These are phyloP conservation scores for Montipora capitata DNA, from an alignment of 92 coral and sea anemone species.

Conservation along the genomic window DNA sequence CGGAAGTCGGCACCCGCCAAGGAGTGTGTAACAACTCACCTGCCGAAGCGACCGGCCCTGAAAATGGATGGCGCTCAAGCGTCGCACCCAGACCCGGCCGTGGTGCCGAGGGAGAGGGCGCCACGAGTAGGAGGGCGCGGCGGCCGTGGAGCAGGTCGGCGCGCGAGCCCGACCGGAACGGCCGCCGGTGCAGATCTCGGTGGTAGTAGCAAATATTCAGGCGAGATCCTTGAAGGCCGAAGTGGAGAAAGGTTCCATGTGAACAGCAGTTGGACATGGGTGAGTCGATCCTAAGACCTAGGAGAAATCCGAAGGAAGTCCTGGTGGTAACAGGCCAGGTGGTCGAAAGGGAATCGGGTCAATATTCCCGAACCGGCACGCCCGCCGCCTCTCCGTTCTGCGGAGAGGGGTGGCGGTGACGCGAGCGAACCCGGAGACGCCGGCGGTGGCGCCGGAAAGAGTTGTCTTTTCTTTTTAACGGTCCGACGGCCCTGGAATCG, in stretches of 20 bases:
- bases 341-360: conserved; percentile 66
- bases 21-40: too few species aligned
- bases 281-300: conserved; percentile 55
- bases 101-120: too few species aligned
- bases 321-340: too few species aligned
- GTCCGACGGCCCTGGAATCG: conserved; percentile 36
- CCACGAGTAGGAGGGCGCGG: too few species aligned
- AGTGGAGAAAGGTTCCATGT: conserved; percentile 76
- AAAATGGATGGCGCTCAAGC: too few species aligned
- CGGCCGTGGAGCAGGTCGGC: too few species aligned
- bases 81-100: too few species aligned
- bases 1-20: too few species aligned
- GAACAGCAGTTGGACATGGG: conserved; percentile 64
- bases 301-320: conserved; percentile 46
- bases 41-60: too few species aligned
- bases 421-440: conserved; percentile 54
- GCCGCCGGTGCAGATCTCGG: conserved; percentile 77
- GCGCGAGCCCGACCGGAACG: conserved; percentile 44
- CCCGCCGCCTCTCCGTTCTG: conserved; percentile 40
- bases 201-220: conserved; percentile 75
- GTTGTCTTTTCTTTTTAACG: conserved; percentile 53
- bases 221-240: conserved; percentile 68
- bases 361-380: conserved; percentile 64
- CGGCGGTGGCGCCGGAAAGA: conserved; percentile 58
- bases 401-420: conserved; percentile 18